A percentile compares a stretch with the other conserved stretches of the same genome.
These are phyloP conservation scores for Gracilinanus agilis DNA, from an alignment of 2,113 vertebrate genomes.

Conservation along the genomic window DNA sequence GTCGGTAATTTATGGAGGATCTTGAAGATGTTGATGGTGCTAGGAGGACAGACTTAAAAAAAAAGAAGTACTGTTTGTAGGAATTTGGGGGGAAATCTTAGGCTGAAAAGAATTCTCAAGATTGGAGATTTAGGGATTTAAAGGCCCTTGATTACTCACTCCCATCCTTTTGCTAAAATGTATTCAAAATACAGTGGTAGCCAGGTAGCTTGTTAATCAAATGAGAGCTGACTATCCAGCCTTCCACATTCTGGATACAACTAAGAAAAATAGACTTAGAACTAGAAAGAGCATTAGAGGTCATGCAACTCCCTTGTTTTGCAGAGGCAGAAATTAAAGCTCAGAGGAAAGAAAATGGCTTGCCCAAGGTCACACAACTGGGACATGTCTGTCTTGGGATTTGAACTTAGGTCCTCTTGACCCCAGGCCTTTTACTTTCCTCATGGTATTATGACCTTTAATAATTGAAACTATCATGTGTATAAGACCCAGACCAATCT, in stretches of 20 bases:
- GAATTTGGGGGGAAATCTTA: background rate
- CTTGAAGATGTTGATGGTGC: background rate
- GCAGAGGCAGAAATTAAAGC: background rate
- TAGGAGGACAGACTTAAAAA: background rate
- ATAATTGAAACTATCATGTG: slow-evolving; percentile 41
- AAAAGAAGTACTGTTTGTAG: background rate
- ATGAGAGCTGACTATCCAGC: background rate
- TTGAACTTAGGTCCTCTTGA: background rate
- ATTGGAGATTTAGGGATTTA: background rate
- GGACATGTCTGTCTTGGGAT: background rate
- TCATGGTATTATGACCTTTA: slow-evolving; percentile 23
- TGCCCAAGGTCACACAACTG: background rate
- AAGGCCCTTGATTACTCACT: slow-evolving; percentile 12
- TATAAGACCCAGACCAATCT: slow-evolving; percentile 25
- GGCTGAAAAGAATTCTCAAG: background rate
- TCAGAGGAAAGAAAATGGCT: background rate
- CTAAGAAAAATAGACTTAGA: slow-evolving; percentile 21
- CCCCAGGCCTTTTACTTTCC: slow-evolving; percentile 7
- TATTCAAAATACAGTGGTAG: slow-evolving; percentile 13
- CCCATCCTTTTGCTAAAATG: background rate
- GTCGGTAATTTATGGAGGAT: background rate
- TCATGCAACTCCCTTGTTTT: background rate
- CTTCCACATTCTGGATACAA: slow-evolving; percentile 28
- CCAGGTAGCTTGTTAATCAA: slow-evolving; percentile 6
- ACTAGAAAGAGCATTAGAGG: background rate